These are phyloP conservation scores for Chloromyia formosa DNA, from an alignment of 2,888 invertebrate species.

Conservation along the genomic window DNA sequence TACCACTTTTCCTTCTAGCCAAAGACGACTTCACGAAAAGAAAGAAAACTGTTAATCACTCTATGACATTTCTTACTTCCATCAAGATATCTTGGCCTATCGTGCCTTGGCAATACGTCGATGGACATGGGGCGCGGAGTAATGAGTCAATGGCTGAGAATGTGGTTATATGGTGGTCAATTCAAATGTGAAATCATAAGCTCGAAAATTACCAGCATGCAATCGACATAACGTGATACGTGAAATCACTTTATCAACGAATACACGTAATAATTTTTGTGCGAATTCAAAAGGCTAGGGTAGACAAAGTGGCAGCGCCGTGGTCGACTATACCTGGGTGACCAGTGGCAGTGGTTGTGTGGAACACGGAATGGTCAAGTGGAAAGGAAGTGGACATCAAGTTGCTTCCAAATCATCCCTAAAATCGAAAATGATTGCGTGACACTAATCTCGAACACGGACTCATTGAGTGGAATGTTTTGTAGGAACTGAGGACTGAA, in stretches of 20 bases:
- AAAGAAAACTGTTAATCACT: slow-evolving; percentile 19
- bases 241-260: slow-evolving; percentile 38
- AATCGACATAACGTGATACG: slow-evolving; percentile 39
- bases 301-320: no score
- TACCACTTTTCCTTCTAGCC: neutral
- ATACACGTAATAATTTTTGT: slow-evolving; percentile 32
- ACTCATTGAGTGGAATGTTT: slow-evolving; percentile 32
- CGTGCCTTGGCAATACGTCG: neutral
- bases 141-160: neutral
- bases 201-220: slow-evolving; percentile 35
- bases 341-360: neutral
- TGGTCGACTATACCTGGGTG: no score
- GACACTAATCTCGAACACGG: slow-evolving; percentile 35
- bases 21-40: neutral
- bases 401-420: slow-evolving; percentile 27
- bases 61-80: slow-evolving; percentile 12
- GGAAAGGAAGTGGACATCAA: slow-evolving; percentile 34
- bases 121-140: neutral
- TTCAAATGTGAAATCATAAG: slow-evolving; percentile 34
- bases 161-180: slow-evolving; percentile 2
- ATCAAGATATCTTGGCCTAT: neutral
- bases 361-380: slow-evolving; percentile 12
- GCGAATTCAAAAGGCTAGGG: slow-evolving; percentile 16
- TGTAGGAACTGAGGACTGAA: slow-evolving; percentile 20
- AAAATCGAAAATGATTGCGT: slow-evolving; percentile 40